These are phyloP conservation scores for Gymnorhina tibicen DNA, from an alignment of 2,113 vertebrate genomes.

Conservation along the genomic window DNA sequence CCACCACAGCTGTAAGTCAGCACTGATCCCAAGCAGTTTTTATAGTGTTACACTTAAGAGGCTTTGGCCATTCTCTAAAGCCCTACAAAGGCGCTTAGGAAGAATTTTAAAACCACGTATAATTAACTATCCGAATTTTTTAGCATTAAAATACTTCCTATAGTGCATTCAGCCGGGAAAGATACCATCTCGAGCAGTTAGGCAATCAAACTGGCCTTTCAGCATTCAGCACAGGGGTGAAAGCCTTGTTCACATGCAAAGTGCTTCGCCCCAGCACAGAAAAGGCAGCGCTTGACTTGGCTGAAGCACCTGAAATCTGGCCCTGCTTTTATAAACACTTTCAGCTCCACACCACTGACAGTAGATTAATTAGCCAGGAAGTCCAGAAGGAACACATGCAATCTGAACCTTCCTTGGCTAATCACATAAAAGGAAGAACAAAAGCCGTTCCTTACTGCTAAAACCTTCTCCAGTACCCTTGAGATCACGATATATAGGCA, in stretches of 20 bases:
- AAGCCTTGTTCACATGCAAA: not conserved
- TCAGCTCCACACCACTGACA: conserved; percentile 25
- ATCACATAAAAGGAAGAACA: conserved; percentile 27
- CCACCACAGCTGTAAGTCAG: not conserved
- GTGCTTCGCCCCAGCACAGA: not conserved
- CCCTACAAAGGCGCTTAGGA: not conserved
- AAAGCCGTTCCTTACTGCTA: not conserved
- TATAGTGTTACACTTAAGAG: not conserved
- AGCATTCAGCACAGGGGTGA: not conserved
- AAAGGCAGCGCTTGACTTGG: conserved; percentile 8
- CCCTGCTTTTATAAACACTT: conserved; percentile 22
- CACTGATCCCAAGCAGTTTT: not conserved
- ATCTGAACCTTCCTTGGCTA: conserved; percentile 24
- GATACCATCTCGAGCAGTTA: not conserved
- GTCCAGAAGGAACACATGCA: conserved; percentile 39
- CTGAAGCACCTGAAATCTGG: conserved; percentile 39
- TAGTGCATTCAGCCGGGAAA: not conserved
- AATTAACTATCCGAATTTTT: not conserved
- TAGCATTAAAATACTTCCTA: not conserved
- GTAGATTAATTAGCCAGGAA: conserved; percentile 60
- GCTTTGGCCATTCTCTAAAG: not conserved
- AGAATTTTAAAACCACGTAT: not conserved
- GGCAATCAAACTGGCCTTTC: not conserved
- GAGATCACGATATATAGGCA: not conserved
- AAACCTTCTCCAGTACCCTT: not conserved